Evolutionary conservation across 2,888 invertebrate genomes (phyloP).

Genomic region (Hyppa rectilinea): DNA sequence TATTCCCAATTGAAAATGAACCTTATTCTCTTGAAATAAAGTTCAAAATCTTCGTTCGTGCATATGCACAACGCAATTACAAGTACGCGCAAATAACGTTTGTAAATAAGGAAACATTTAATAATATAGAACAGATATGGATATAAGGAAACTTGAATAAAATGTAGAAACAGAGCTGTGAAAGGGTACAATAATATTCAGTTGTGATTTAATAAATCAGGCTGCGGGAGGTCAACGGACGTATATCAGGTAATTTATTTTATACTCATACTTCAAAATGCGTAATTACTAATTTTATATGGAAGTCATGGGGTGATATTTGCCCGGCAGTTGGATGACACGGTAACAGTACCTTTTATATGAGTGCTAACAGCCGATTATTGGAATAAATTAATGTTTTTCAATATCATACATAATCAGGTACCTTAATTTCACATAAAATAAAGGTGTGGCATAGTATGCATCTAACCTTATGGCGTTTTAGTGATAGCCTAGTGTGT

Average conservation of each 20-base stretch:
- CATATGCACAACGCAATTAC: not conserved
- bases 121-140: not conserved
- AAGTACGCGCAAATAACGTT: not conserved
- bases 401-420: no score
- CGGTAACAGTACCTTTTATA: no score
- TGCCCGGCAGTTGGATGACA: no score
- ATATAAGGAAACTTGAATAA: conserved; percentile 19
- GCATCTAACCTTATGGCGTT: no score
- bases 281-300: not conserved
- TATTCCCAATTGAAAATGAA: no score
- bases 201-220: conserved; percentile 20
- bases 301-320: no score
- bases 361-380: not conserved
- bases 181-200: conserved; percentile 1
- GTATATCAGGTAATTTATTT: not conserved
- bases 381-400: not conserved
- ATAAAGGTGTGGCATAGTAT: no score
- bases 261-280: not conserved
- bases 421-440: no score
- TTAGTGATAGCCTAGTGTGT: no score
- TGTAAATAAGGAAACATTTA: conserved; percentile 17
- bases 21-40: no score
- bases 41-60: no score
- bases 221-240: not conserved
- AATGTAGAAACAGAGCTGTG: not conserved